Conservation (phyloP, 2,888 invertebrate species). For the Ectemnius continuus region DNA sequence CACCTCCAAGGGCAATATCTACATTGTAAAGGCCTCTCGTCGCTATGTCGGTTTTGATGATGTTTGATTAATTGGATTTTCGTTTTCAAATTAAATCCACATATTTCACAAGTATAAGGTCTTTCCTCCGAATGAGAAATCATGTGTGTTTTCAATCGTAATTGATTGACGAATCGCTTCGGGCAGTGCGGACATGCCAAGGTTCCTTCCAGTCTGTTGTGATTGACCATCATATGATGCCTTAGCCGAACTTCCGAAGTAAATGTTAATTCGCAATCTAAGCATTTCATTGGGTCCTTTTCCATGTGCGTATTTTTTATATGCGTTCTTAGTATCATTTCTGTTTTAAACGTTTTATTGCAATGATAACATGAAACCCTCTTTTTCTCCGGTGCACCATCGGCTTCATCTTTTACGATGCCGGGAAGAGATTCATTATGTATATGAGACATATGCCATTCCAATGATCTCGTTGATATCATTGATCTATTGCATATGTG, state of each 20-base stretch:
- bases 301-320: slow-evolving; percentile 75
- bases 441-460: slow-evolving; percentile 76
- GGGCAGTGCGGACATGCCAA: slow-evolving; percentile 74
- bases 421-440: slow-evolving; percentile 71
- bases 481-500: slow-evolving; percentile 76
- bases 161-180: slow-evolving; percentile 75
- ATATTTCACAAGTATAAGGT: slow-evolving; percentile 73
- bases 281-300: slow-evolving; percentile 74
- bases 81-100: slow-evolving; percentile 75
- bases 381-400: slow-evolving; percentile 65
- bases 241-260: slow-evolving; percentile 74
- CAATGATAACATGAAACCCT: slow-evolving; percentile 73
- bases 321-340: slow-evolving; percentile 76
- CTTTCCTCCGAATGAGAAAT: slow-evolving; percentile 76
- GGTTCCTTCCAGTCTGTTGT: slow-evolving; percentile 74
- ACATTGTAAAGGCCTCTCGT: slow-evolving; percentile 74
- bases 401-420: slow-evolving; percentile 56
- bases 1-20: slow-evolving; percentile 74
- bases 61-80: slow-evolving; percentile 76
- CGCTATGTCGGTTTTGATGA: slow-evolving; percentile 76
- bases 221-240: slow-evolving; percentile 76
- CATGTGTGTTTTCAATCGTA: slow-evolving; percentile 75
- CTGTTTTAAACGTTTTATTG: slow-evolving; percentile 75
- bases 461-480: slow-evolving; percentile 73
- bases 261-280: slow-evolving; percentile 72